A percentile compares a stretch with the other conserved stretches of the same genome.
Conservation (phyloP, 2,113 vertebrate genomes). For the Labeo rohita region DNA sequence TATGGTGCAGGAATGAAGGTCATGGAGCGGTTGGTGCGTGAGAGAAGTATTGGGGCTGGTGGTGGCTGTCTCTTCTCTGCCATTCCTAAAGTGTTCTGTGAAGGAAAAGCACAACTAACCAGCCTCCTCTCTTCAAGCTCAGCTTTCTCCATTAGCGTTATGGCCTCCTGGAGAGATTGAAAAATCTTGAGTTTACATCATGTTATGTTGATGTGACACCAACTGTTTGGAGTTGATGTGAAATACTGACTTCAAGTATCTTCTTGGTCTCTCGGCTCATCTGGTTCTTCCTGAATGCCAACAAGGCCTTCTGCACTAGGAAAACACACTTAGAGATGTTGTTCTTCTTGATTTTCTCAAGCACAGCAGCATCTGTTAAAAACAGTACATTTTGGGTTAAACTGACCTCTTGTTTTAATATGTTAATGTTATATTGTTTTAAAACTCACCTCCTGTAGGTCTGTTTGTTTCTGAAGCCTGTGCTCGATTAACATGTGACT, state of each 20-base stretch:
- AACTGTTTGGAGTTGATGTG: background rate
- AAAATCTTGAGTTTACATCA: background rate
- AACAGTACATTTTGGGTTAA: conserved; percentile 10
- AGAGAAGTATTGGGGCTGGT: conserved; percentile 85
- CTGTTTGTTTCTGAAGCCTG: conserved; percentile 1
- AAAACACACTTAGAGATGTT: conserved; percentile 86
- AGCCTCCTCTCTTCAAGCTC: conserved; percentile 82
- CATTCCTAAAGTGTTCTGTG: conserved; percentile 61
- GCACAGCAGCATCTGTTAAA: conserved; percentile 75
- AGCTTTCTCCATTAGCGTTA: conserved; percentile 81
- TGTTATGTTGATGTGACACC: background rate
- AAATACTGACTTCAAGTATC: conserved; percentile 81
- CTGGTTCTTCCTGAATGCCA: conserved; percentile 69
- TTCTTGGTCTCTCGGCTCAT: conserved; percentile 62
- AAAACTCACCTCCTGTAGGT: conserved; percentile 41
- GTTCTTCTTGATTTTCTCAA: conserved; percentile 86
- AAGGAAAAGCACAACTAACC: conserved; percentile 62
- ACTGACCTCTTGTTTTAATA: background rate
- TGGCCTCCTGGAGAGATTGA: conserved; percentile 78
- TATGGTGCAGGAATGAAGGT: conserved; percentile 85
- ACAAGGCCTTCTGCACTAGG: conserved; percentile 85
- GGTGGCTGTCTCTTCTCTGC: conserved; percentile 72
- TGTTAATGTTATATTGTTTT: background rate
- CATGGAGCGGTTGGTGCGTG: conserved; percentile 81
- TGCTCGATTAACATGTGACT: background rate